Evolutionary conservation across 2,113 vertebrate species (phyloP).

Genomic region (Antidorcas marsupialis): DNA sequence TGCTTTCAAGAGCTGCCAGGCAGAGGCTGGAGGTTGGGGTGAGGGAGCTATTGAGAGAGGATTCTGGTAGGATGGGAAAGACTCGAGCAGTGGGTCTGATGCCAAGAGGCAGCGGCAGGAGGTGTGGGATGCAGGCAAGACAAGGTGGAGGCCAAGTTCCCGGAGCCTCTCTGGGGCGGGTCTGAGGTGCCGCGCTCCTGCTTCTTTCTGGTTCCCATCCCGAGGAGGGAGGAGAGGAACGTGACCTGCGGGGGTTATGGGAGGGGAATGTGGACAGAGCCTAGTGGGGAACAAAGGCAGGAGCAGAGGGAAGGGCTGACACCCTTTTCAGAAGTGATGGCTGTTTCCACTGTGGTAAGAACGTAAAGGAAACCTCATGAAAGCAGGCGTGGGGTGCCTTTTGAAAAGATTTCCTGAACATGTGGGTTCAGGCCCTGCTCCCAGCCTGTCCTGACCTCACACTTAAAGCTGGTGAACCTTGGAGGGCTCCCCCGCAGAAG

Average conservation of each 20-base stretch:
- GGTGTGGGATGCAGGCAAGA: rapidly evolving
- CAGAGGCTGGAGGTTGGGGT: neutral
- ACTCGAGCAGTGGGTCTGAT: neutral
- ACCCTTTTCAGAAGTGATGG: neutral
- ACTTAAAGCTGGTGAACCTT: neutral
- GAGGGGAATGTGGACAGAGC: rapidly evolving
- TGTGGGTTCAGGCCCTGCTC: neutral
- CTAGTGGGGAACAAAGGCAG: neutral
- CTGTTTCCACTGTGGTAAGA: neutral
- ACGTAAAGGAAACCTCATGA: neutral
- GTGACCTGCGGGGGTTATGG: neutral
- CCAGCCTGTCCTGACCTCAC: neutral
- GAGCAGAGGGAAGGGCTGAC: too few relatives aligned
- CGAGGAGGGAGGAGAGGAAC: neutral
- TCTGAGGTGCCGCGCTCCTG: rapidly evolving
- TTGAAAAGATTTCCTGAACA: neutral
- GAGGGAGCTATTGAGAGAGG: too few relatives aligned
- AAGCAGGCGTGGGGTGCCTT: neutral
- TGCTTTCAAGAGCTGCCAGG: neutral
- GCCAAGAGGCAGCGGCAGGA: neutral
- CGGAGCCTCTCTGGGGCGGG: neutral
- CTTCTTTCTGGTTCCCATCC: neutral
- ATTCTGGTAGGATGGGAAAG: neutral
- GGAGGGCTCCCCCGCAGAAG: neutral
- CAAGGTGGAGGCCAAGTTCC: neutral